phyloP scores from a whole-genome alignment of 2,113 vertebrate species.

The Dasyornis broadbenti region DNA sequence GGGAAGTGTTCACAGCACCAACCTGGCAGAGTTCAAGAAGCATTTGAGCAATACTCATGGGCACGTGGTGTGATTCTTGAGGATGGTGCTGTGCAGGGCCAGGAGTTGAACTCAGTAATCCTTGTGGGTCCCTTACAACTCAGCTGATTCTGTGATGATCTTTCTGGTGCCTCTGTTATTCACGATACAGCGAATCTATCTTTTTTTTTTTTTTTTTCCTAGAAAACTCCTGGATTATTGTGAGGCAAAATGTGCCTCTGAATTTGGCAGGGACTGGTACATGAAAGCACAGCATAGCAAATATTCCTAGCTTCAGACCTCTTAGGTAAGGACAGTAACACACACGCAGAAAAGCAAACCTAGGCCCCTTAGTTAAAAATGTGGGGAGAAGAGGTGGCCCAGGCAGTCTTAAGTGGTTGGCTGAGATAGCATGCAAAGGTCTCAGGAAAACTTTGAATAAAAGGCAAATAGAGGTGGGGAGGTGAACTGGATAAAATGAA shows the following conservation, averaged over 20 bases:
- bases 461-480: background rate
- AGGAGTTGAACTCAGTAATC: background rate
- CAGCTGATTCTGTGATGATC: background rate
- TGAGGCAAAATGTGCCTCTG: background rate
- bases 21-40: background rate
- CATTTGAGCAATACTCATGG: background rate
- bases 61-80: background rate
- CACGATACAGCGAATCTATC: fast-evolving
- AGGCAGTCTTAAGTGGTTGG: background rate
- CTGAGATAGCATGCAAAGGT: background rate
- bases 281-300: background rate
- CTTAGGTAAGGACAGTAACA: background rate
- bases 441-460: background rate
- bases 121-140: background rate
- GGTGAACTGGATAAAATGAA: background rate
- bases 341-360: background rate
- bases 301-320: background rate
- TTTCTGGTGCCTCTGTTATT: background rate
- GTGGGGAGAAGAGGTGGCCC: background rate
- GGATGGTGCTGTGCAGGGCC: background rate
- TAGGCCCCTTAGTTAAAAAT: background rate
- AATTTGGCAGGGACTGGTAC: background rate
- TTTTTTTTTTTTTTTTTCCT: background rate
- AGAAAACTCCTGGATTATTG: background rate
- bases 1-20: background rate